Percentiles rank a stretch among this genome's conserved stretches.
Conservation (phyloP, 2,797 vertebrate species). For the Sus cebifrons region DNA sequence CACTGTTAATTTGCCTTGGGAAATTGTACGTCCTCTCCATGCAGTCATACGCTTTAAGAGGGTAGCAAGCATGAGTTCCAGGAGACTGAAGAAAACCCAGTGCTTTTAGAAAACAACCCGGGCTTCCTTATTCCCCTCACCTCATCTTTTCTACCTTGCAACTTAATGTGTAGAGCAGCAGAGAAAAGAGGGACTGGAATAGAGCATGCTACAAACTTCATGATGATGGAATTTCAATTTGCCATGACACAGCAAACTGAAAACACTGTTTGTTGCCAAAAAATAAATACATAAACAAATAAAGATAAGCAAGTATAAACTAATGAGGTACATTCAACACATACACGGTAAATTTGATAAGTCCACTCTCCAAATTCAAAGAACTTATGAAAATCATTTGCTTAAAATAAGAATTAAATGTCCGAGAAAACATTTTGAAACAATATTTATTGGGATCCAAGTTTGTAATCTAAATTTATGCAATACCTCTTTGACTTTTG, state of each 20-base stretch:
- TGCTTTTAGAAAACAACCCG: not conserved
- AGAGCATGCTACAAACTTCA: not conserved
- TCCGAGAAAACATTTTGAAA: not conserved
- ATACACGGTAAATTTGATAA: not conserved
- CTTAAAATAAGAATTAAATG: conserved; percentile 6
- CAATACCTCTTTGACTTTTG: not conserved
- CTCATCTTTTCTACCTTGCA: not conserved
- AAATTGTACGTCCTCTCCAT: not conserved
- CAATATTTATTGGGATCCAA: not conserved
- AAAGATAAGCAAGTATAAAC: not conserved
- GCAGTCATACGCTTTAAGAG: not conserved
- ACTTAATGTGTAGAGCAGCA: not conserved
- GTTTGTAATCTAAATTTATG: conserved; percentile 1
- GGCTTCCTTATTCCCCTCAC: not conserved
- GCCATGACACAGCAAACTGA: not conserved
- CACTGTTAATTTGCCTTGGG: not conserved
- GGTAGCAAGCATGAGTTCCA: not conserved
- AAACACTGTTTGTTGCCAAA: not conserved
- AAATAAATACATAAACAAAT: not conserved
- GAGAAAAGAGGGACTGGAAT: not conserved
- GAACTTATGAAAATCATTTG: not conserved
- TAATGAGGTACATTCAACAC: not conserved
- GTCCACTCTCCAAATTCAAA: not conserved
- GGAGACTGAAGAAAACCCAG: not conserved
- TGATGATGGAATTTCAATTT: not conserved